Conservation (phyloP, 2,797 vertebrate genomes). For the Cossypha niveicapilla region DNA sequence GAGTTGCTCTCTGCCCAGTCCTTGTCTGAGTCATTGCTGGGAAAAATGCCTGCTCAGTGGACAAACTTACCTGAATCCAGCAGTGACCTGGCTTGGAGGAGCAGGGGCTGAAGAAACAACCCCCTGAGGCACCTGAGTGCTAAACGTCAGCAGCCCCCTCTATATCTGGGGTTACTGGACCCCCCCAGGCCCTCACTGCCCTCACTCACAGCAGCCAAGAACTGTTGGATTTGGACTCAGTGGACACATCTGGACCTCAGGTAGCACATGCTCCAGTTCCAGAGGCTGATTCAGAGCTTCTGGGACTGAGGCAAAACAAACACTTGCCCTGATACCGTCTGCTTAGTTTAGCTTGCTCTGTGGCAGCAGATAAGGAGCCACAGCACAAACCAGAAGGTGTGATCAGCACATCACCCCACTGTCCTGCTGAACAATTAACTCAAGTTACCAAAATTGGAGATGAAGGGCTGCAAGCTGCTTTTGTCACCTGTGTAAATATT, state of each 20-base stretch:
- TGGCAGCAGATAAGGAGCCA: not conserved
- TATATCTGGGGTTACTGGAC: not conserved
- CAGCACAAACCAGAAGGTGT: not conserved
- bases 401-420: not conserved
- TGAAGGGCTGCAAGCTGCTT: not conserved
- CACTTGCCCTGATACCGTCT: not conserved
- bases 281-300: not conserved
- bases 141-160: not conserved
- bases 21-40: not conserved
- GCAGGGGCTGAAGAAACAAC: not conserved
- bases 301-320: not conserved
- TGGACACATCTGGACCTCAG: fast-evolving
- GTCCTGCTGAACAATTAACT: not conserved
- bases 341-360: not conserved
- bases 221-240: not conserved
- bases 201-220: not conserved
- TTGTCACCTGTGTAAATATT: not conserved
- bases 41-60: not conserved
- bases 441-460: not conserved
- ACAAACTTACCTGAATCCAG: not conserved
- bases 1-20: not conserved
- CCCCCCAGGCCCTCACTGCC: fast-evolving
- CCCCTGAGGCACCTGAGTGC: not conserved
- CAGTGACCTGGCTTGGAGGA: not conserved
- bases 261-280: not conserved